A percentile compares a stretch with the other conserved stretches of the same genome.
phyloP scores from a whole-genome alignment of 2,113 vertebrate species.

The Meleagris gallopavo region DNA sequence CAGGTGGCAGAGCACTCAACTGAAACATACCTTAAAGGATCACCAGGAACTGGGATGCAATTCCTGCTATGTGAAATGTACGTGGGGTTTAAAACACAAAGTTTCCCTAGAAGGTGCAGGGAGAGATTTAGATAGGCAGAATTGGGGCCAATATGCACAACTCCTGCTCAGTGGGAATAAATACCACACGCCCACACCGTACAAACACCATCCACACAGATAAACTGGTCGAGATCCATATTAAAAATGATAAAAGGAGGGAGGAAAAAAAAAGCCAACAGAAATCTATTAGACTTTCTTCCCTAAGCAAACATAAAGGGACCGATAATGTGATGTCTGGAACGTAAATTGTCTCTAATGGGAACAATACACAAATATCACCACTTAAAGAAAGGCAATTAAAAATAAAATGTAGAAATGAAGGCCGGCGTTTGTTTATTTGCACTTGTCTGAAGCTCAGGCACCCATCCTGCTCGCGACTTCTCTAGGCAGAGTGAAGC shows the following conservation, averaged over 20 bases:
- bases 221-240: background rate
- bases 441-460: background rate
- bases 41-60: background rate
- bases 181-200: background rate
- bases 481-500: background rate
- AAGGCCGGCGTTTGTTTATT: slow-evolving; percentile 15
- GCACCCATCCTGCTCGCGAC: background rate
- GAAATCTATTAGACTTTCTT: slow-evolving; percentile 65
- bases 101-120: background rate
- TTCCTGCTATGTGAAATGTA: background rate
- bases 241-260: slow-evolving; percentile 55
- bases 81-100: background rate
- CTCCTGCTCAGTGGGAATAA: background rate
- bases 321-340: slow-evolving; percentile 56
- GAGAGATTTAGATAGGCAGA: background rate
- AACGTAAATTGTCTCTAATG: slow-evolving; percentile 68
- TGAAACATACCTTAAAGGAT: background rate
- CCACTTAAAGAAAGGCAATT: slow-evolving; percentile 70
- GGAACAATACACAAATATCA: slow-evolving; percentile 66
- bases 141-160: background rate
- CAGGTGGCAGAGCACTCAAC: background rate
- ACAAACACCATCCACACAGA: background rate
- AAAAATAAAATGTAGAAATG: slow-evolving; percentile 30
- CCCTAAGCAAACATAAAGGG: slow-evolving; percentile 71
- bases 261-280: slow-evolving; percentile 36